Percentiles rank a stretch among this genome's conserved stretches.
These are phyloP conservation scores for Micromesistius poutassou DNA, from an alignment of 2,797 vertebrate species.

Conservation along the genomic window DNA sequence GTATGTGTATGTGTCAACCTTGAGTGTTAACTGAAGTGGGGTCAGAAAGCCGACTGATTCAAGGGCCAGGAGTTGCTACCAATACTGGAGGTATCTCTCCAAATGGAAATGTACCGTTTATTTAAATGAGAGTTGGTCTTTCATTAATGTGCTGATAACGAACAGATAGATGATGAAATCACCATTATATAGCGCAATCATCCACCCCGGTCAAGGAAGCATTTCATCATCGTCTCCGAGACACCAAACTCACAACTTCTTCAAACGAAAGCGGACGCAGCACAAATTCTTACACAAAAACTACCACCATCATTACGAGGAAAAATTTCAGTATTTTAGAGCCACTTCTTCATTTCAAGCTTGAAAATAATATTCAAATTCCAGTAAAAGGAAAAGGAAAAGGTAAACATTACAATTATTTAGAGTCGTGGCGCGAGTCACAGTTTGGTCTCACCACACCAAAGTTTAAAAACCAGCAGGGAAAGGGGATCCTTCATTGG, in stretches of 20 bases:
- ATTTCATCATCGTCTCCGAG: not conserved
- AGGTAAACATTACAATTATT: too few species aligned
- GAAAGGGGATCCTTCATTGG: too few species aligned
- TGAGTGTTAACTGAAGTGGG: not conserved
- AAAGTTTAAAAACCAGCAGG: too few species aligned
- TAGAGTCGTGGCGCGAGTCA: too few species aligned
- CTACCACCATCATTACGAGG: not conserved
- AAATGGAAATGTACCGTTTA: not conserved
- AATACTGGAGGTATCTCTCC: not conserved
- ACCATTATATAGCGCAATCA: not conserved
- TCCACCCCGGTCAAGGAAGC: not conserved
- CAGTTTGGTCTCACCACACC: too few species aligned
- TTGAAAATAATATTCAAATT: too few species aligned
- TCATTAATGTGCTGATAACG: not conserved
- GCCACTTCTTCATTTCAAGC: too few species aligned
- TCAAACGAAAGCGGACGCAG: not conserved
- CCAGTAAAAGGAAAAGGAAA: too few species aligned
- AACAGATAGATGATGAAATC: not conserved
- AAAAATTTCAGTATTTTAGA: not conserved
- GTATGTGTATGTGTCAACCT: not conserved
- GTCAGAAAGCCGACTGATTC: not conserved
- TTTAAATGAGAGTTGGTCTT: not conserved
- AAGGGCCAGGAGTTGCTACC: not conserved
- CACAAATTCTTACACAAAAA: not conserved
- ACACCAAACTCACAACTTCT: not conserved